These are phyloP conservation scores for Sapayoa aenigma DNA, from an alignment of 2,113 vertebrate genomes.

Conservation along the genomic window DNA sequence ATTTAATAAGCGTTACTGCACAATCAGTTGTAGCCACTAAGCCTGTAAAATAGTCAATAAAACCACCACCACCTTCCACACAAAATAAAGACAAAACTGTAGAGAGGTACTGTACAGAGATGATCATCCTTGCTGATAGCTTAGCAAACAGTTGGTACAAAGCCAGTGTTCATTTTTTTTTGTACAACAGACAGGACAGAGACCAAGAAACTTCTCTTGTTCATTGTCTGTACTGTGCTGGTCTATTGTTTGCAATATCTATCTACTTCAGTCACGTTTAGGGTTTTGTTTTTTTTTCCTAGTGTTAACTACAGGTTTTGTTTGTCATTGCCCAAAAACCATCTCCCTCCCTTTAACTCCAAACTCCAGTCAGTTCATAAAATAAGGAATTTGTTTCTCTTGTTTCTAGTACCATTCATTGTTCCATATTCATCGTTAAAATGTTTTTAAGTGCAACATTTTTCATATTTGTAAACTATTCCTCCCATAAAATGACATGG, in stretches of 20 bases:
- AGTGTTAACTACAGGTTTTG: not conserved
- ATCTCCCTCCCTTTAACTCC: not conserved
- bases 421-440: not conserved
- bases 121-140: not conserved
- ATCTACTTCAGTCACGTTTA: not conserved
- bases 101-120: not conserved
- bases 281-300: not conserved
- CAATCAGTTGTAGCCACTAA: not conserved
- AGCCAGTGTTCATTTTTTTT: not conserved
- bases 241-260: not conserved
- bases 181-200: not conserved
- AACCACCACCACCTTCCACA: not conserved
- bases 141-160: not conserved
- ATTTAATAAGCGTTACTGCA: not conserved
- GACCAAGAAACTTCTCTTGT: not conserved
- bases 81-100: not conserved
- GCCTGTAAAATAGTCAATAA: not conserved
- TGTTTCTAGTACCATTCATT: not conserved
- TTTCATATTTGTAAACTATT: not conserved
- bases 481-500: not conserved
- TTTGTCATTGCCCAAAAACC: not conserved
- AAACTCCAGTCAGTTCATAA: not conserved
- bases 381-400: not conserved
- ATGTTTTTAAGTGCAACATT: not conserved
- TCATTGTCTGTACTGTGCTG: not conserved